phyloP scores from a whole-genome alignment of 2,888 invertebrate species.

The Drosophila demipolita region DNA sequence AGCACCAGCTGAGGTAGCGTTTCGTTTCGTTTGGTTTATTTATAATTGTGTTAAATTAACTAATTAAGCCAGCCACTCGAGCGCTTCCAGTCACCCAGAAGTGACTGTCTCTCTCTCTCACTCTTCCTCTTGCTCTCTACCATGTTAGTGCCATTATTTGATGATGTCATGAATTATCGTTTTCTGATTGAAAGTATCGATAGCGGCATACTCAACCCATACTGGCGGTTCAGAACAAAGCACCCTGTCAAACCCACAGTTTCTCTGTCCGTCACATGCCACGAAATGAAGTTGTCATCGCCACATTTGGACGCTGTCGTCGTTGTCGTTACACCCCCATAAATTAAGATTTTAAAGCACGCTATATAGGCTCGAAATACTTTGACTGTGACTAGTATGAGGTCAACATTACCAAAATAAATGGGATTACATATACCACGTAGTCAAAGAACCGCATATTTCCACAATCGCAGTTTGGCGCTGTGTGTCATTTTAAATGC shows the following conservation, averaged over 20 bases:
- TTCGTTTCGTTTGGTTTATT: conserved; percentile 54
- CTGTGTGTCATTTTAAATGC: neutral
- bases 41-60: conserved; percentile 78
- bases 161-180: conserved; percentile 82
- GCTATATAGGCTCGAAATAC: conserved; percentile 60
- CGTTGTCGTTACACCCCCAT: conserved; percentile 24
- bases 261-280: conserved; percentile 56
- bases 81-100: conserved; percentile 43
- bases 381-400: conserved; percentile 57
- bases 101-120: conserved; percentile 9
- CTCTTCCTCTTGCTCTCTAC: neutral
- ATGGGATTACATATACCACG: conserved; percentile 67
- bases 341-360: conserved; percentile 57
- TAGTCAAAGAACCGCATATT: conserved; percentile 14
- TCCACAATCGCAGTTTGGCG: conserved; percentile 1
- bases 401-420: conserved; percentile 78
- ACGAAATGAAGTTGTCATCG: conserved; percentile 77
- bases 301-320: conserved; percentile 68
- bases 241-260: conserved; percentile 42
- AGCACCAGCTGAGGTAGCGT: conserved; percentile 11
- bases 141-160: conserved; percentile 45
- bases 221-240: conserved; percentile 57
- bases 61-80: conserved; percentile 71
- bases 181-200: conserved; percentile 80
- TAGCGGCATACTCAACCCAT: conserved; percentile 41